Conservation (phyloP, 1,140 invertebrate genomes). For the Lordiphosa collinella region DNA sequence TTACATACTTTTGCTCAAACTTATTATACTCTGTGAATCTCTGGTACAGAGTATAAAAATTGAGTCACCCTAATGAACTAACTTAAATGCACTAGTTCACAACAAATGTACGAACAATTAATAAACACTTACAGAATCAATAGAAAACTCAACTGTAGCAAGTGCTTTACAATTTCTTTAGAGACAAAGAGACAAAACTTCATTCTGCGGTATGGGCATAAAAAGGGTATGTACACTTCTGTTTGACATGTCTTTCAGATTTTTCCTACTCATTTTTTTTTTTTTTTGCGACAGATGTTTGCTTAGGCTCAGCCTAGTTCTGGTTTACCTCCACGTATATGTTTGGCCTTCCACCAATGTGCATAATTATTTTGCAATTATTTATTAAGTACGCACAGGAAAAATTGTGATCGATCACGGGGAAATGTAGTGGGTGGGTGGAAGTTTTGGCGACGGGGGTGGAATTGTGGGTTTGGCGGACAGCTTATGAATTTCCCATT, state of each 20-base stretch:
- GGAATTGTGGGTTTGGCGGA: constrained; percentile 13
- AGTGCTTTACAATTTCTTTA: too few species aligned
- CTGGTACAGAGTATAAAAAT: too few species aligned
- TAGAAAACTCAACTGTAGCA: too few species aligned
- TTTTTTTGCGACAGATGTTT: constrained; percentile 68
- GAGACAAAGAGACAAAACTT: too few species aligned
- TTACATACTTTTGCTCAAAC: too few species aligned
- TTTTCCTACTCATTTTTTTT: not conserved
- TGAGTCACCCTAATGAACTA: too few species aligned
- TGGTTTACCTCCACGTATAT: constrained; percentile 23
- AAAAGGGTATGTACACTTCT: too few species aligned
- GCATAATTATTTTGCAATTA: constrained; percentile 77
- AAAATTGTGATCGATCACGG: constrained; percentile 68
- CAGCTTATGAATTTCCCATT: constrained; percentile 76
- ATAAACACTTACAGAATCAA: too few species aligned
- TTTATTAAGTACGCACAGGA: constrained; percentile 66
- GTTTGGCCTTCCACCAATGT: constrained; percentile 32
- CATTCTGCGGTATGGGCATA: too few species aligned
- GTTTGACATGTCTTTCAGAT: not conserved
- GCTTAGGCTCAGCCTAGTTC: constrained; percentile 6
- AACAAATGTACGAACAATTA: too few species aligned
- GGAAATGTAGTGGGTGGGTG: constrained; percentile 2
- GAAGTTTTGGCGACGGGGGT: constrained; percentile 1
- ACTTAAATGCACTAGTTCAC: too few species aligned
- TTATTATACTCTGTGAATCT: too few species aligned